These are phyloP conservation scores for Amblyopsis hoosieri DNA, from an alignment of 2,797 vertebrate genomes.

Conservation along the genomic window DNA sequence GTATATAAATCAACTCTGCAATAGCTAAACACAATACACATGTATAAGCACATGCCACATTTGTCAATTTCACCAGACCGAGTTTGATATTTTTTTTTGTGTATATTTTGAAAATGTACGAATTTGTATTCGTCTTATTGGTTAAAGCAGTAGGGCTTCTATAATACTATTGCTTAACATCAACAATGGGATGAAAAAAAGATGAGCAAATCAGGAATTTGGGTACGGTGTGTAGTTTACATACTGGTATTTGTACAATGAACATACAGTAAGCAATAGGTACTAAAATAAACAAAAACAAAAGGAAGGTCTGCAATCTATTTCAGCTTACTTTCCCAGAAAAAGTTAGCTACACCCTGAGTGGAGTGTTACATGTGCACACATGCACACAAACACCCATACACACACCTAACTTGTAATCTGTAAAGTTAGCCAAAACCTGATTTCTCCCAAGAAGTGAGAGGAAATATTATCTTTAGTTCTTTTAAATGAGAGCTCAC, in stretches of 20 bases:
- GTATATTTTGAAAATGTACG: constrained; percentile 19
- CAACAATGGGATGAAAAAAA: too few relatives aligned
- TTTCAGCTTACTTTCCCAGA: too few relatives aligned
- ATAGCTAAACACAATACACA: constrained; percentile 25
- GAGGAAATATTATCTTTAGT: too few relatives aligned
- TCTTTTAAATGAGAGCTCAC: too few relatives aligned
- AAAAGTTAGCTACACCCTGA: too few relatives aligned
- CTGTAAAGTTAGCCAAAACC: neutral
- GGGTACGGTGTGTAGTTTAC: neutral
- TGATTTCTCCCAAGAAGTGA: neutral
- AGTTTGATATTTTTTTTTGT: constrained; percentile 21
- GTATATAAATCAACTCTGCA: constrained; percentile 40
- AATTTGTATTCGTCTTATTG: constrained; percentile 27
- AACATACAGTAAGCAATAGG: neutral
- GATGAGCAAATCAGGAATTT: too few relatives aligned
- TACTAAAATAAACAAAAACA: neutral
- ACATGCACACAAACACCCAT: too few relatives aligned
- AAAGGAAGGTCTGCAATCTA: neutral
- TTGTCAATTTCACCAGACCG: constrained; percentile 12
- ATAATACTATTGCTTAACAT: too few relatives aligned
- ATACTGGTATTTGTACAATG: neutral
- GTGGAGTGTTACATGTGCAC: too few relatives aligned
- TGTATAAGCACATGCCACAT: constrained; percentile 24
- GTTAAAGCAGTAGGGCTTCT: constrained; percentile 1
- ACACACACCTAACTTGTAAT: too few relatives aligned